Evolutionary conservation across 2,113 vertebrate species (phyloP).

Genomic region (Poeciliopsis turrubarensis): DNA sequence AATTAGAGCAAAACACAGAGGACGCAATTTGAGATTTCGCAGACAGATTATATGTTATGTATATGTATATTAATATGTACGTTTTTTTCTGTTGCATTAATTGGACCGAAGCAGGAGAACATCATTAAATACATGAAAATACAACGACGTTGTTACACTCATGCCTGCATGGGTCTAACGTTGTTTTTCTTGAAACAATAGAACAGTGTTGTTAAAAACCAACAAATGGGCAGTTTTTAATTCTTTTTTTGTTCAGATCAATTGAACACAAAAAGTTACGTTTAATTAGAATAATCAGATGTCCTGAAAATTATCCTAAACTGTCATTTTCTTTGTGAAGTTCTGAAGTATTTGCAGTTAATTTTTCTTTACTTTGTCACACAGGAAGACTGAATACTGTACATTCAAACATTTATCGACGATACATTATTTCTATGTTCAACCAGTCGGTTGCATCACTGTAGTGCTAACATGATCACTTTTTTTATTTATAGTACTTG

Average conservation of each 20-base stretch:
- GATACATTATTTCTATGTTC: conserved; percentile 34
- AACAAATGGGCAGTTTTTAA: background rate
- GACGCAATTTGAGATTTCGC: conserved; percentile 58
- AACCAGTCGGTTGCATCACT: conserved; percentile 4
- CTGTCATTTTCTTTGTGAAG: conserved; percentile 5
- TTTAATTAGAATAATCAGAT: background rate
- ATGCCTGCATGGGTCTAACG: background rate
- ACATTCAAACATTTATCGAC: conserved; percentile 64
- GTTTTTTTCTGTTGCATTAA: background rate
- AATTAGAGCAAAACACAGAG: conserved; percentile 37
- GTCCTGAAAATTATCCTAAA: background rate
- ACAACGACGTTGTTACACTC: background rate
- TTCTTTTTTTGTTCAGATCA: background rate
- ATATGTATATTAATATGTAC: background rate
- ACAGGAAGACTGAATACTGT: conserved; percentile 60
- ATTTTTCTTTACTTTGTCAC: conserved; percentile 9
- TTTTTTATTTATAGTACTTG: conserved; percentile 22
- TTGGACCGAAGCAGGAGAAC: background rate
- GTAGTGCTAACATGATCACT: conserved; percentile 16
- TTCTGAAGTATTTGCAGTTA: background rate
- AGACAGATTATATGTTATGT: conserved; percentile 20
- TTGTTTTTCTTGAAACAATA: background rate
- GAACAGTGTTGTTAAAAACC: background rate
- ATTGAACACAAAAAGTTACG: background rate
- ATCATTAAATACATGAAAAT: background rate